Percentiles rank a stretch among this genome's conserved stretches.
phyloP scores from a whole-genome alignment of 2,888 invertebrate species.

The Oscheius sp. region DNA sequence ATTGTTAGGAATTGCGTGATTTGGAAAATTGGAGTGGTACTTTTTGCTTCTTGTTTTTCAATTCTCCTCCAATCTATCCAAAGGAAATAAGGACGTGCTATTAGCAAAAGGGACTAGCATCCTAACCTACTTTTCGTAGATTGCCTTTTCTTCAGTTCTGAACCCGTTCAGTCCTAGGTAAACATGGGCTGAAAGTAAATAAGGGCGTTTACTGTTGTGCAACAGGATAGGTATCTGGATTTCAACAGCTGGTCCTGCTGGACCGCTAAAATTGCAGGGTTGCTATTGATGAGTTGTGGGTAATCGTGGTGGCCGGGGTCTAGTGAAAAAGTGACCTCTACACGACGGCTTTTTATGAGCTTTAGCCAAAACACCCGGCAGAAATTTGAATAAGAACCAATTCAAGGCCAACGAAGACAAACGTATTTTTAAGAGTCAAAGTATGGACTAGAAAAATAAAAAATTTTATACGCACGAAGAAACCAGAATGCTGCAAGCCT shows the following conservation, averaged over 20 bases:
- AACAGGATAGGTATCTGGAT: not conserved
- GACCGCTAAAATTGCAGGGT: constrained; percentile 20
- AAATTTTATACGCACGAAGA: not conserved
- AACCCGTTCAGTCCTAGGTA: constrained; percentile 13
- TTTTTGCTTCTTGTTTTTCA: not conserved
- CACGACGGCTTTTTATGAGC: constrained; percentile 13
- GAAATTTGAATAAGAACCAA: not conserved
- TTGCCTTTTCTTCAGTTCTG: constrained; percentile 18
- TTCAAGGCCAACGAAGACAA: constrained; percentile 1
- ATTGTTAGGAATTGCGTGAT: not conserved
- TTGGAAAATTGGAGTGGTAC: too few species aligned
- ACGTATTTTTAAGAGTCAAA: not conserved
- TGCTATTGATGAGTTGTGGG: constrained; percentile 34
- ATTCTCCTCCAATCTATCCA: not conserved
- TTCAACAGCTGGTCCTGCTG: not conserved
- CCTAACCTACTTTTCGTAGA: constrained; percentile 26
- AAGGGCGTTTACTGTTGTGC: not conserved
- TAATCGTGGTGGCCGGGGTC: constrained; percentile 26
- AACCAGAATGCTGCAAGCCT: not conserved
- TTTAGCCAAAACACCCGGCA: constrained; percentile 1
- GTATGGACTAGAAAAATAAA: not conserved
- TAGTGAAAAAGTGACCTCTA: constrained; percentile 21
- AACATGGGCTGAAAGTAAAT: constrained; percentile 24
- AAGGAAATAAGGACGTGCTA: not conserved
- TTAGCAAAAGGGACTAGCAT: constrained; percentile 22